Percentiles rank a stretch among this genome's conserved stretches.
Conservation (phyloP, 2,888 invertebrate species). For the Protophormia terraenovae region DNA sequence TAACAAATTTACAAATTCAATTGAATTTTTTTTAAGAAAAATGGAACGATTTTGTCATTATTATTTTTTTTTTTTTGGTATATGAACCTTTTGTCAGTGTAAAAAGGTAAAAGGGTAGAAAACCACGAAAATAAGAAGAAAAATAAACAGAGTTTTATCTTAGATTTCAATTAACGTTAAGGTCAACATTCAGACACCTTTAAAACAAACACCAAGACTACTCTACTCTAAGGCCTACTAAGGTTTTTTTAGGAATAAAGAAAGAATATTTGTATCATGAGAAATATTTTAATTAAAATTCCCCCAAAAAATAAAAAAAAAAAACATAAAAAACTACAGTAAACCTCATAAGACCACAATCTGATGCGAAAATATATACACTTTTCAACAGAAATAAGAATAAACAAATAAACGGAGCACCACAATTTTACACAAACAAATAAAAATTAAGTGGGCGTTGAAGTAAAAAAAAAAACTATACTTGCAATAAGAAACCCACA, state of each 20-base stretch:
- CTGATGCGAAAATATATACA: slow-evolving; percentile 53
- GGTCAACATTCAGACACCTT: slow-evolving; percentile 66
- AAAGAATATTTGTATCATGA: slow-evolving; percentile 65
- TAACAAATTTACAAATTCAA: slow-evolving; percentile 44
- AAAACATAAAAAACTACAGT: slow-evolving; percentile 66
- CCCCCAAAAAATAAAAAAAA: slow-evolving; percentile 68
- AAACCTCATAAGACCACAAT: slow-evolving; percentile 60
- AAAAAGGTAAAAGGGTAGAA: slow-evolving; percentile 32
- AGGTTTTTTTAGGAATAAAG: slow-evolving; percentile 15
- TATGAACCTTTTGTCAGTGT: background rate
- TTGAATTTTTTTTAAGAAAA: slow-evolving; percentile 34
- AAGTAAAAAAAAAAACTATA: slow-evolving; percentile 15
- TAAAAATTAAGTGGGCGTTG: slow-evolving; percentile 69
- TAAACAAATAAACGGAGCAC: slow-evolving; percentile 55
- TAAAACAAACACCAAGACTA: slow-evolving; percentile 18
- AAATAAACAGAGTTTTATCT: slow-evolving; percentile 56
- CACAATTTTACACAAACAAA: slow-evolving; percentile 26
- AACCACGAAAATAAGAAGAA: slow-evolving; percentile 32
- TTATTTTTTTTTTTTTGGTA: too few relatives aligned
- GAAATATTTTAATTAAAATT: slow-evolving; percentile 73
- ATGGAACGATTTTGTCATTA: slow-evolving; percentile 20
- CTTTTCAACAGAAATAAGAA: slow-evolving; percentile 59
- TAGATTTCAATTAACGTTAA: slow-evolving; percentile 68
- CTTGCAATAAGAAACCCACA: slow-evolving; percentile 22
- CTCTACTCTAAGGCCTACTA: background rate